Base-by-base conservation (phyloP, 2,797 vertebrate species). In the Lepilemur ruficaudatus region DNA sequence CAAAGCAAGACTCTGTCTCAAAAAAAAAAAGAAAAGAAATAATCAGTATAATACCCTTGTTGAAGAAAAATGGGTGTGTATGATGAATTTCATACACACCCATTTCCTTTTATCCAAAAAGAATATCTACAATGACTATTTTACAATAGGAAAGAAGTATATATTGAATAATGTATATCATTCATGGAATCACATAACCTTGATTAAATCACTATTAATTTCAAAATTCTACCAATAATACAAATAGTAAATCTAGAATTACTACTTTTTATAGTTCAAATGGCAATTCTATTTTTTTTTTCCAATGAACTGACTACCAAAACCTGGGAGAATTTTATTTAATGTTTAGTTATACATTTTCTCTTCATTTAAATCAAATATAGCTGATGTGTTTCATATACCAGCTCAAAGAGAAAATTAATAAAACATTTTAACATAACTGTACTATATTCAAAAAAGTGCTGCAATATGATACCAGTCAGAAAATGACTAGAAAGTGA, bases 381-480 rank as follows among this genome's bases (percentile, higher is more conserved):
- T 94, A 97, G 97, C 92, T 93, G 12, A 96, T 76, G 17, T 84
- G 93, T 78, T 97, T 98, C 79, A 94, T 12, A 86, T 50, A 75
- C 9, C 95, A 57, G 50, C 79, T 89, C 48, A 90, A 48, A 81
- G 76, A 96, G 46, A 46, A 65, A 97, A 96, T 82, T 93, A 55
- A 92, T 93, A 96, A 97, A 98, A 97, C 15, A 97, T 97, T 98
- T 97, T 67, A 81, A 96, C 98, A 96, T 95, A 97, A 32, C 14
- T 72, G 93, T 95, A 46, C 2, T 4, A 80, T 5, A 46, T 92
- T 95, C 80, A 52, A 91, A 94, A 78, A 91, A 91, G 89, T 69
- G 4, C 4, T 67, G 72, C 4, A 75, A 38, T 67, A 28, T 83
- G 43, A 96, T 80, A 70, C 2, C 4, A 72, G 85, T 97, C 46